Evolutionary conservation across 2,113 vertebrate species (phyloP).

Genomic region (Theropithecus gelada): DNA sequence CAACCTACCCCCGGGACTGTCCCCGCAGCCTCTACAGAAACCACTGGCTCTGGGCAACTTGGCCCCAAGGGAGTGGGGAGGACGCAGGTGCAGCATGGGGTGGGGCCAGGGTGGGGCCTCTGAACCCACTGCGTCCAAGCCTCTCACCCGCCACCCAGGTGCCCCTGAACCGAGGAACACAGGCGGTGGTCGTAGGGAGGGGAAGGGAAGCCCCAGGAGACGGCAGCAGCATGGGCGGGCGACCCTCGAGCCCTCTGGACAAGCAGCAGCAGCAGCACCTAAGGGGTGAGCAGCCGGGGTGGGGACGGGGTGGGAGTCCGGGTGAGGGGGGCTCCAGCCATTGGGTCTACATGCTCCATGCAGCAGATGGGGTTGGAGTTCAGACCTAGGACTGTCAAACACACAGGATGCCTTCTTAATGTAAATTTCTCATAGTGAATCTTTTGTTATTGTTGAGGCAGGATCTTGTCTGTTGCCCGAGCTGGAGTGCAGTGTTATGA

Average conservation of each 20-base stretch:
- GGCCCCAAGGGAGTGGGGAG: neutral
- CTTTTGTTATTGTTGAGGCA: neutral
- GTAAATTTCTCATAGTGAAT: neutral
- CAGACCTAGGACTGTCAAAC: neutral
- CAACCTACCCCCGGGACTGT: neutral
- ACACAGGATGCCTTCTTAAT: neutral
- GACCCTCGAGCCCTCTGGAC: slow-evolving; percentile 53
- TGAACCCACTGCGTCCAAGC: rapidly evolving
- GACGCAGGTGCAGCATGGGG: slow-evolving; percentile 51
- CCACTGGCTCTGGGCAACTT: neutral
- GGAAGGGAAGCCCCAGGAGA: neutral
- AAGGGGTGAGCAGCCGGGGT: slow-evolving; percentile 48
- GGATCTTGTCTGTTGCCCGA: too few species aligned
- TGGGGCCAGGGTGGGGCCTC: neutral
- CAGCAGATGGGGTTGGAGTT: too few species aligned
- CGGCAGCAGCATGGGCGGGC: slow-evolving; percentile 59
- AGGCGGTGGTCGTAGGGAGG: neutral
- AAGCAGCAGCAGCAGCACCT: slow-evolving; percentile 53
- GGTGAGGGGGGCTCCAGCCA: neutral
- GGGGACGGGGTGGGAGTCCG: too few species aligned
- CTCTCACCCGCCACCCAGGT: neutral
- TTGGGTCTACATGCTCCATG: too few species aligned
- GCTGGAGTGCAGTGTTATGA: too few species aligned
- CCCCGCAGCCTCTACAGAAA: neutral
- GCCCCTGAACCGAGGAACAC: neutral